phyloP scores from a whole-genome alignment of 2,113 vertebrate genomes.

The Corythornis vintsioides region DNA sequence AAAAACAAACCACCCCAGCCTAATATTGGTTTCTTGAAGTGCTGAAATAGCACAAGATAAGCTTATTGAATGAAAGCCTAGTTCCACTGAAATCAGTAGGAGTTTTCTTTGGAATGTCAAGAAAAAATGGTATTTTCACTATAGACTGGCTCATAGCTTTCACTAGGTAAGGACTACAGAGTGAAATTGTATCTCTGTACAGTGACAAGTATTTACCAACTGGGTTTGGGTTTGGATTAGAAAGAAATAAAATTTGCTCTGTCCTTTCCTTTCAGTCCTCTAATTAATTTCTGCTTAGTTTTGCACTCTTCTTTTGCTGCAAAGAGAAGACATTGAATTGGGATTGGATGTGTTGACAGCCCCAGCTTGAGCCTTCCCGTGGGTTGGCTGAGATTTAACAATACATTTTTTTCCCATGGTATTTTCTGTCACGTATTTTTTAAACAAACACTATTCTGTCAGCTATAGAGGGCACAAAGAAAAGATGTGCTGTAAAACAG shows the following conservation, averaged over 20 bases:
- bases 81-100: conserved; percentile 21
- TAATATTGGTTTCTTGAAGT: not conserved
- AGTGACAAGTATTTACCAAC: not conserved
- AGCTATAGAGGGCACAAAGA: conserved; percentile 4
- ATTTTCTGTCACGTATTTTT: conserved; percentile 56
- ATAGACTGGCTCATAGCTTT: not conserved
- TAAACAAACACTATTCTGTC: conserved; percentile 40
- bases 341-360: conserved; percentile 41
- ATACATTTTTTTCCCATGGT: conserved; percentile 57
- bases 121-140: not conserved
- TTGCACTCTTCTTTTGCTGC: not conserved
- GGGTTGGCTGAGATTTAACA: conserved; percentile 45
- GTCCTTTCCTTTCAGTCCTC: conserved; percentile 3
- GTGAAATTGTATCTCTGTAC: not conserved
- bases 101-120: not conserved
- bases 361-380: not conserved
- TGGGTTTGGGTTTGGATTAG: not conserved
- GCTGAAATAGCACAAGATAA: conserved; percentile 1
- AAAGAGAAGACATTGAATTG: conserved; percentile 17
- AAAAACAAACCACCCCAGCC: not conserved
- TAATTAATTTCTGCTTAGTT: conserved; percentile 49
- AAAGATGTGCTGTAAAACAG: not conserved
- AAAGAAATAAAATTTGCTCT: not conserved
- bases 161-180: not conserved
- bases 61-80: not conserved